Evolutionary conservation across 2,113 vertebrate genomes (phyloP), one percentile per base, ranked within the genome.

Genomic region (Regulus satrapa): DNA sequence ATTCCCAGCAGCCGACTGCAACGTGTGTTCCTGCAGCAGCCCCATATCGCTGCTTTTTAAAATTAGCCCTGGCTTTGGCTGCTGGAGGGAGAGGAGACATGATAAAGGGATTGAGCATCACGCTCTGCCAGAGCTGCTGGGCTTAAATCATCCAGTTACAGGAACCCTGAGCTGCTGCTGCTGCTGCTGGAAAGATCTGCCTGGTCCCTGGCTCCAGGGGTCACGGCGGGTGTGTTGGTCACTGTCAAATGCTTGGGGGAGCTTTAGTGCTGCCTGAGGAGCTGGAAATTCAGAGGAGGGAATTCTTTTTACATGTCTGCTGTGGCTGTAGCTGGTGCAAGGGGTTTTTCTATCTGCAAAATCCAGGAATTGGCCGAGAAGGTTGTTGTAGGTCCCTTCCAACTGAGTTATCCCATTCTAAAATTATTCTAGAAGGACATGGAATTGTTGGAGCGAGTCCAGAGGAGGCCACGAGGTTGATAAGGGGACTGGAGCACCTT

Each of bases 41-140:
- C 9, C 89, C 92, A 0, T 95, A 94, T 96, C 86, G 1, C 92
- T 91, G 91, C 91, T 88, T 91, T 92, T 95, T 95, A 97, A 96
- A 97, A 95, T 97, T 95, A 96, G 94, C 88, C 73, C 85, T 71
- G 3, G 3, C 88, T 85, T 41, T 12, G 82, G 68, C 87, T 73
- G 94, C 85, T 6, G 6, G 12, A 14, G 75, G 67, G 34, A 96
- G 59, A 82, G 78, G 63, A 45, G 92, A 67, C 8, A 7, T 1
- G 94, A 95, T 94, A 95, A 96, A 96, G 78, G 87, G 87, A 79
- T 62, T 40, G 94, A 82, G 91, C 95, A 77, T 77, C 85, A 2
- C 0, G 9, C 87, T 89, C 84, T 75, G 92, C 36, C 24, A 7
- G 63, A 48, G 69, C 86, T 80, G 81, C 90, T 40, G 78, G 69